phyloP scores from a whole-genome alignment of 2,113 vertebrate genomes.

The Melanostigma gelatinosum region DNA sequence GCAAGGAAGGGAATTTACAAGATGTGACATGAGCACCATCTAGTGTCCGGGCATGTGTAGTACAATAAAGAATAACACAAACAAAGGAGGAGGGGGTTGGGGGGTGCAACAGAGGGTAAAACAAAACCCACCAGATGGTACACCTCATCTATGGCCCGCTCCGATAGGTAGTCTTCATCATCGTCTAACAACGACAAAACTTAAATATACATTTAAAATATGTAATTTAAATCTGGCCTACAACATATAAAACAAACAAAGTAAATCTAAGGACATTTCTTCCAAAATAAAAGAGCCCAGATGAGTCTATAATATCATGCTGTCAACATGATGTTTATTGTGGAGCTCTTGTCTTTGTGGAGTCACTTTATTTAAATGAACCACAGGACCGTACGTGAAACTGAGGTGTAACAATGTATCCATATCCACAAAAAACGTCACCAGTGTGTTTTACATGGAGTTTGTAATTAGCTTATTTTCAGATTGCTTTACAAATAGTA shows the following conservation, averaged over 20 bases:
- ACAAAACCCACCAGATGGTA: too few relatives aligned
- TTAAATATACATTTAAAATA: neutral
- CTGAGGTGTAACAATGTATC: neutral
- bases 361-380: neutral
- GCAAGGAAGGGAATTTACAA: neutral
- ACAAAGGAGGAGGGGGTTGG: neutral
- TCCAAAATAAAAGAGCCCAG: neutral
- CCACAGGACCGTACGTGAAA: neutral
- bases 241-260: slow-evolving; percentile 6
- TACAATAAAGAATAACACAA: neutral
- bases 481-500: neutral
- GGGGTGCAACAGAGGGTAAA: too few relatives aligned
- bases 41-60: slow-evolving; percentile 56
- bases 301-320: neutral
- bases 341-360: neutral
- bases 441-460: neutral
- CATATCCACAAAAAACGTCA: neutral
- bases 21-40: slow-evolving; percentile 58
- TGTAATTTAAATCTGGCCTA: neutral
- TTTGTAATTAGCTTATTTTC: neutral
- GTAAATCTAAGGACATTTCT: neutral
- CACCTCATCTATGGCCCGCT: too few relatives aligned
- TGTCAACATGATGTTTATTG: neutral
- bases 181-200: too few relatives aligned
- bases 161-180: too few relatives aligned